Conservation (phyloP, 1,140 invertebrate genomes). For the Scaptomyza montana region DNA sequence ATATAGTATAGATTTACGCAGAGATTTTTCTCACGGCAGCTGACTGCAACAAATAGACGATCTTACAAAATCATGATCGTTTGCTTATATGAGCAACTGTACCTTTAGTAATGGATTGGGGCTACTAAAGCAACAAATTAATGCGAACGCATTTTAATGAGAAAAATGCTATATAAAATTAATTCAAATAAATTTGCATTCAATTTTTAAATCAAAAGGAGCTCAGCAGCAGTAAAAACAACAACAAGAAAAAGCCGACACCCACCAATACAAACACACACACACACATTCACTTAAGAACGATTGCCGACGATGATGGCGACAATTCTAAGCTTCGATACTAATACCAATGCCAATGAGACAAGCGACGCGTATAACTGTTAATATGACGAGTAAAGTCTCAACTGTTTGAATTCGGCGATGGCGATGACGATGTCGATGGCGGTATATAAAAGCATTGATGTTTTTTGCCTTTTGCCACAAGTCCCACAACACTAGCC, state of each 20-base stretch:
- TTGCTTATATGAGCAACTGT: slow-evolving; percentile 29
- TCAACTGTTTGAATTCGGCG: slow-evolving; percentile 72
- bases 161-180: slow-evolving; percentile 63
- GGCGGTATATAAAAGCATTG: slow-evolving; percentile 71
- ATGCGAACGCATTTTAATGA: slow-evolving; percentile 64
- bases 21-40: too few species aligned
- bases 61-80: too few species aligned
- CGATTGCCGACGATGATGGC: neutral
- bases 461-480: slow-evolving; percentile 73
- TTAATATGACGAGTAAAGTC: slow-evolving; percentile 64
- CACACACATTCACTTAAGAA: neutral
- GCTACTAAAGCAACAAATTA: slow-evolving; percentile 30
- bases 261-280: slow-evolving; percentile 32
- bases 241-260: slow-evolving; percentile 20
- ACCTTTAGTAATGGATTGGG: slow-evolving; percentile 49
- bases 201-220: slow-evolving; percentile 70
- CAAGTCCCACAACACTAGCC: slow-evolving; percentile 68
- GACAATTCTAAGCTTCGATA: neutral
- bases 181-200: slow-evolving; percentile 75
- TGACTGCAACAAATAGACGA: too few species aligned
- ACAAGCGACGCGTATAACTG: slow-evolving; percentile 59
- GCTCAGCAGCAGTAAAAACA: slow-evolving; percentile 28
- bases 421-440: too few species aligned
- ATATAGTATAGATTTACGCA: too few species aligned
- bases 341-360: slow-evolving; percentile 14